phyloP scores from a whole-genome alignment of 1,140 invertebrate genomes.

The Drosophila bifasciata region DNA sequence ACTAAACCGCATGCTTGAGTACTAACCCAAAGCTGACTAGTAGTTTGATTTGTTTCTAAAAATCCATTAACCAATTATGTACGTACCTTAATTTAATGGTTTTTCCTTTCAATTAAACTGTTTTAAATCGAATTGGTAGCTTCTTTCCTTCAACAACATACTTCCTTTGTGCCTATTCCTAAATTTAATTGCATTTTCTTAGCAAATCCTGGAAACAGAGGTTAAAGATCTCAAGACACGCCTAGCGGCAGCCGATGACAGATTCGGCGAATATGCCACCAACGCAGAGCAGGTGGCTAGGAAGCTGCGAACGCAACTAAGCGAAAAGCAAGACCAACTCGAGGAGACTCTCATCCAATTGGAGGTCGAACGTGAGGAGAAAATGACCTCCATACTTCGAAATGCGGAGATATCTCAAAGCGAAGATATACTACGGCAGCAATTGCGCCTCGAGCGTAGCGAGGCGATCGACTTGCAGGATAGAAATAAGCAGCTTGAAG shows the following conservation, averaged over 20 bases:
- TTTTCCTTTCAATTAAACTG: slow-evolving; percentile 49
- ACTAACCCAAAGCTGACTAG: slow-evolving; percentile 28
- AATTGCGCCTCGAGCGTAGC: slow-evolving; percentile 86
- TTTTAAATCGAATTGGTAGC: slow-evolving; percentile 32
- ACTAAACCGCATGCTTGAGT: slow-evolving; percentile 27
- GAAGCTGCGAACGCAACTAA: slow-evolving; percentile 61
- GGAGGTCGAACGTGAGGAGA: slow-evolving; percentile 88
- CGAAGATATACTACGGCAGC: slow-evolving; percentile 89
- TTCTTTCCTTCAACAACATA: slow-evolving; percentile 38
- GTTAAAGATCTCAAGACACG: slow-evolving; percentile 72
- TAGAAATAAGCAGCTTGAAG: slow-evolving; percentile 85
- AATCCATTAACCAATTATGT: slow-evolving; percentile 30
- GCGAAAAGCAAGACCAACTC: slow-evolving; percentile 66
- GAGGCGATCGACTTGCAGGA: slow-evolving; percentile 82
- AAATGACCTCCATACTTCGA: slow-evolving; percentile 90
- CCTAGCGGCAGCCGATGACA: slow-evolving; percentile 69
- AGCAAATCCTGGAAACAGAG: slow-evolving; percentile 72
- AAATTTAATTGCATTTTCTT: slow-evolving; percentile 24
- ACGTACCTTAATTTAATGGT: slow-evolving; percentile 41
- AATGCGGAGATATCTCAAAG: slow-evolving; percentile 94
- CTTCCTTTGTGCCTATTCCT: slow-evolving; percentile 1
- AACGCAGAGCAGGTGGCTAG: slow-evolving; percentile 74
- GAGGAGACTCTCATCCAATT: slow-evolving; percentile 51
- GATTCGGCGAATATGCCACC: slow-evolving; percentile 77
- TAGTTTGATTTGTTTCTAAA: slow-evolving; percentile 21